phyloP scores from a whole-genome alignment of 2,888 invertebrate genomes.

The Noctua fimbriata region DNA sequence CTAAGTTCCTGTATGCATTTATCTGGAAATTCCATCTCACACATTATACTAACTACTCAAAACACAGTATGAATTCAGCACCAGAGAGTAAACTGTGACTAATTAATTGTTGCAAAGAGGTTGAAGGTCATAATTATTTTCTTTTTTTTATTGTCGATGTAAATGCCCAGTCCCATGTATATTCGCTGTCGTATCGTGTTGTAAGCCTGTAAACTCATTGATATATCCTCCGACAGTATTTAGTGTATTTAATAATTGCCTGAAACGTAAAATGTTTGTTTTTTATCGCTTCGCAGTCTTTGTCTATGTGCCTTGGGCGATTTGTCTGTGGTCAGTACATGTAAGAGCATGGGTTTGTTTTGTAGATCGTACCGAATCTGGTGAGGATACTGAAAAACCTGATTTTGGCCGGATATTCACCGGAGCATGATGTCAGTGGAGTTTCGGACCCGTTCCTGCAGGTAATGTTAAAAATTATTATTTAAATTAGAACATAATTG shows the following conservation, averaged over 20 bases:
- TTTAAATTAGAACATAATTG: background rate
- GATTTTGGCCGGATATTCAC: conserved; percentile 99
- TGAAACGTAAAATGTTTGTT: conserved; percentile 64
- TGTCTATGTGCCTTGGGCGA: conserved; percentile 76
- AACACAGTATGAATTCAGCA: conserved; percentile 68
- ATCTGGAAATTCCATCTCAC: conserved; percentile 47
- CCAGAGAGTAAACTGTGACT: conserved; percentile 64
- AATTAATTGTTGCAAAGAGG: conserved; percentile 66
- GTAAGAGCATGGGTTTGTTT: conserved; percentile 75
- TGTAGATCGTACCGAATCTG: conserved; percentile 99
- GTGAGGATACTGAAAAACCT: conserved; percentile 99
- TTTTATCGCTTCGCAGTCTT: conserved; percentile 77
- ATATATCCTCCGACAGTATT: conserved; percentile 65
- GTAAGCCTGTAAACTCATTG: conserved; percentile 65
- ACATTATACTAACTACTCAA: conserved; percentile 62
- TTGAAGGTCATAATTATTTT: conserved; percentile 56
- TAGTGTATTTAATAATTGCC: conserved; percentile 72
- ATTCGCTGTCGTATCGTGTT: conserved; percentile 69
- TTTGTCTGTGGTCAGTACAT: conserved; percentile 47
- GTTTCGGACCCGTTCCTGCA: conserved; percentile 99
- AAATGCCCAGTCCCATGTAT: conserved; percentile 62
- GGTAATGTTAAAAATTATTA: conserved; percentile 86
- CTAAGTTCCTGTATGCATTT: background rate
- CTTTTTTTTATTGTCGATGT: conserved; percentile 54
- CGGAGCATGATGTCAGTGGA: conserved; percentile 99